Conservation (phyloP, 2,113 vertebrate species). For the Sitta europaea region DNA sequence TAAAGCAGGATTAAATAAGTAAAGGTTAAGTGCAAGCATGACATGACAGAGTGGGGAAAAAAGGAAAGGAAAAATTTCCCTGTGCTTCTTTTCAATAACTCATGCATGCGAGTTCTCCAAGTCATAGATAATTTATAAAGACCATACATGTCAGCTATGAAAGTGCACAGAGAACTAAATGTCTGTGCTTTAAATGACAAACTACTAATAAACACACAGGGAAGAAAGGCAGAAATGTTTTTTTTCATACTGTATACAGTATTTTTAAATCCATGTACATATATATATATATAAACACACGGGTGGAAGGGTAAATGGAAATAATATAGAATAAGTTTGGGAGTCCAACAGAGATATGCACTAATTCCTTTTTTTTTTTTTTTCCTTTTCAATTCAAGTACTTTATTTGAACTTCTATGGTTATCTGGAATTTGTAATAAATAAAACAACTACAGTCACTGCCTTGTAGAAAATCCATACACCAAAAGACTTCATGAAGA, state of each 20-base stretch:
- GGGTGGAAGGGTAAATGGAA: not conserved
- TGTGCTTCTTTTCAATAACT: not conserved
- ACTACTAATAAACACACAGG: not conserved
- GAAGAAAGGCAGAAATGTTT: not conserved
- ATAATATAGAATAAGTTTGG: accelerated
- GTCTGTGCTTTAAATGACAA: not conserved
- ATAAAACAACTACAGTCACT: not conserved
- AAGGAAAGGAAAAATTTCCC: not conserved
- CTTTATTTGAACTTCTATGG: not conserved
- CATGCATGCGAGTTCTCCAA: not conserved
- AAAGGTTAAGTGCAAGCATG: constrained; percentile 40
- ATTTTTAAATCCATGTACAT: not conserved
- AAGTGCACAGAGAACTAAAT: not conserved
- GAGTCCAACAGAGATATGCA: not conserved
- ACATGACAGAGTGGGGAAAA: not conserved
- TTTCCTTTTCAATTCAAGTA: not conserved
- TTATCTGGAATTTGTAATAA: not conserved
- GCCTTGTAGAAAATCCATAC: not conserved
- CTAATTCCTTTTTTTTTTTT: not conserved
- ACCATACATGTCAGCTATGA: not conserved
- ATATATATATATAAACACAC: accelerated
- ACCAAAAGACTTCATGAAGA: not conserved
- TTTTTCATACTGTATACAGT: not conserved
- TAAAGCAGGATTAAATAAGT: constrained; percentile 40
- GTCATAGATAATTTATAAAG: not conserved